A percentile compares a stretch with the other conserved stretches of the same genome.
Evolutionary conservation across 2,888 invertebrate genomes (phyloP).

Genomic region (Hemaris fuciformis): DNA sequence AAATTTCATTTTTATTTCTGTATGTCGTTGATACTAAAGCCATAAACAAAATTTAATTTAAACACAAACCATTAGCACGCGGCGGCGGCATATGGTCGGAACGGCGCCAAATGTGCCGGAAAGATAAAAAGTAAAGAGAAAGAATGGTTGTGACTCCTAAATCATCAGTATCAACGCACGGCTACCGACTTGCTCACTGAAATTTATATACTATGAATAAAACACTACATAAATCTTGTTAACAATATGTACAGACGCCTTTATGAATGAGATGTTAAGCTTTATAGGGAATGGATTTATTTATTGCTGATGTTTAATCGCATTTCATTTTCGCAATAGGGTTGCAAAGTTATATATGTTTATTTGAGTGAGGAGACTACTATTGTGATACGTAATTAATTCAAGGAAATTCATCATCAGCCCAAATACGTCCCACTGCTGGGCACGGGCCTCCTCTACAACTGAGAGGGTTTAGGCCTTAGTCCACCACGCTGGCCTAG

Average conservation of each 20-base stretch:
- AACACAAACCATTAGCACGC: conserved; percentile 7
- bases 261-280: background rate
- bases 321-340: too few relatives aligned
- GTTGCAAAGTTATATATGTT: too few relatives aligned
- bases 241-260: background rate
- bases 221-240: background rate
- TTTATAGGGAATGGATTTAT: background rate
- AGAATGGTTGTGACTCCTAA: conserved; percentile 24
- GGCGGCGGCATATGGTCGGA: conserved; percentile 11
- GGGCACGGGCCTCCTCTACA: too few relatives aligned
- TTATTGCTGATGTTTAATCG: background rate
- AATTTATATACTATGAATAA: background rate
- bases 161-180: conserved; percentile 6
- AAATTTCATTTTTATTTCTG: background rate
- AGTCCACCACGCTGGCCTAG: too few relatives aligned
- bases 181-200: background rate
- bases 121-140: conserved; percentile 46
- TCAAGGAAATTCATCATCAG: too few relatives aligned
- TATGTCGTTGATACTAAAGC: background rate
- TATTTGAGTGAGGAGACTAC: too few relatives aligned
- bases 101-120: conserved; percentile 42
- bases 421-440: too few relatives aligned
- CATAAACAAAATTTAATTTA: conserved; percentile 3
- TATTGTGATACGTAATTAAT: too few relatives aligned
- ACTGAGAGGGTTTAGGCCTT: too few relatives aligned